Conservation (phyloP, 2,797 vertebrate species). For the Cossypha heuglini region DNA sequence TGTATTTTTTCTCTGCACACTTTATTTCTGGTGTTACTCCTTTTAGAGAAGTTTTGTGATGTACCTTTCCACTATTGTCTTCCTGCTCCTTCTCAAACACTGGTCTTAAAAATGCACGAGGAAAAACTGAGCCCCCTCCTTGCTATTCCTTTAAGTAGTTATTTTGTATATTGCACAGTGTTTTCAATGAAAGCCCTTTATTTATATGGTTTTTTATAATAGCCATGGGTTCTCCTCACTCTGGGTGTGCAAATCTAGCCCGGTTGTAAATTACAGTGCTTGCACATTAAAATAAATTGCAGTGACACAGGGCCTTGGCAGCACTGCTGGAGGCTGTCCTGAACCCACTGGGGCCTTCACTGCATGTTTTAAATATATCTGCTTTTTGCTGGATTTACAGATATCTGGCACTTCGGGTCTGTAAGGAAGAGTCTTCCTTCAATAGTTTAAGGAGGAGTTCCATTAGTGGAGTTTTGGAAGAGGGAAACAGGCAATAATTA, state of each 20-base stretch:
- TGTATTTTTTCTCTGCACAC: fast-evolving
- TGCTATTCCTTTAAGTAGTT: neutral
- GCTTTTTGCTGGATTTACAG: neutral
- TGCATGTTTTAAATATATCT: neutral
- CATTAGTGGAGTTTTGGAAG: neutral
- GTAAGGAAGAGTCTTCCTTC: neutral
- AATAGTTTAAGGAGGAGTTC: neutral
- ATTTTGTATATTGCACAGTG: neutral
- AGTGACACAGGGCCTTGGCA: neutral
- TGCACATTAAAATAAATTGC: slow-evolving; percentile 25
- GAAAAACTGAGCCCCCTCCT: neutral
- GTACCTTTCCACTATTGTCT: neutral
- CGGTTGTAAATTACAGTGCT: neutral
- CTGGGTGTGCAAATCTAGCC: neutral
- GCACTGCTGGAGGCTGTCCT: neutral
- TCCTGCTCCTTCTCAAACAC: neutral
- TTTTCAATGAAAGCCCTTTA: slow-evolving; percentile 28
- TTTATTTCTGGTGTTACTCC: neutral
- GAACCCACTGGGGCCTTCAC: neutral
- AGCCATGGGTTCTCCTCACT: neutral
- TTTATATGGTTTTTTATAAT: slow-evolving; percentile 3
- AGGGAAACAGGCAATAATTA: neutral
- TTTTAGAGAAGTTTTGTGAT: neutral
- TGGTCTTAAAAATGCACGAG: neutral
- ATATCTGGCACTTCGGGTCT: neutral